These are phyloP conservation scores for Thera britannica DNA, from an alignment of 2,888 invertebrate species.

Conservation along the genomic window DNA sequence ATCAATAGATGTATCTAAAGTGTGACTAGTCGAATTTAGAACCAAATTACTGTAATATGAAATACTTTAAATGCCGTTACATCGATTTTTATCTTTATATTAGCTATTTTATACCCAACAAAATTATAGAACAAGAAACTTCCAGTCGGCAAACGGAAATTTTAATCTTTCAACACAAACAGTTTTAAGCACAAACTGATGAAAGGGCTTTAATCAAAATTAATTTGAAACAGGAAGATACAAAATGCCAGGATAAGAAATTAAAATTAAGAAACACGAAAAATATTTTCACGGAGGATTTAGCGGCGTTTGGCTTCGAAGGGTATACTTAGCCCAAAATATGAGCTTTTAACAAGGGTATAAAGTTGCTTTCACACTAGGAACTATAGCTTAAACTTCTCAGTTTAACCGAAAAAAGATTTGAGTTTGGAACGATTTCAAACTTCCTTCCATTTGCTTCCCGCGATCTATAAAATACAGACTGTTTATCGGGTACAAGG, in stretches of 20 bases:
- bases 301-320: conserved; percentile 50
- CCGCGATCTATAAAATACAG: too few species aligned
- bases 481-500: too few species aligned
- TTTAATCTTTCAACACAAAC: background rate
- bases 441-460: too few species aligned
- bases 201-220: conserved; percentile 32
- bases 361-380: conserved; percentile 4
- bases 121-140: too few species aligned
- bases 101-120: too few species aligned
- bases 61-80: conserved; percentile 19
- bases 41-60: conserved; percentile 47
- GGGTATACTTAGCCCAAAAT: conserved; percentile 65
- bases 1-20: conserved; percentile 59
- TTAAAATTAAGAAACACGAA: conserved; percentile 48
- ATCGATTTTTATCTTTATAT: too few species aligned
- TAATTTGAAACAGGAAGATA: conserved; percentile 50
- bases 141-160: too few species aligned
- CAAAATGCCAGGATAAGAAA: conserved; percentile 43
- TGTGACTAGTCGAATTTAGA: conserved; percentile 50
- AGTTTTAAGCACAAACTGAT: too few species aligned
- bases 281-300: conserved; percentile 46
- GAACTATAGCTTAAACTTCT: background rate
- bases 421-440: too few species aligned
- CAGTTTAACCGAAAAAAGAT: too few species aligned
- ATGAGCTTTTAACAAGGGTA: conserved; percentile 67